Evolutionary conservation across 2,113 vertebrate genomes (phyloP), one percentile per base, ranked within the genome.

Genomic region (Lontra canadensis): DNA sequence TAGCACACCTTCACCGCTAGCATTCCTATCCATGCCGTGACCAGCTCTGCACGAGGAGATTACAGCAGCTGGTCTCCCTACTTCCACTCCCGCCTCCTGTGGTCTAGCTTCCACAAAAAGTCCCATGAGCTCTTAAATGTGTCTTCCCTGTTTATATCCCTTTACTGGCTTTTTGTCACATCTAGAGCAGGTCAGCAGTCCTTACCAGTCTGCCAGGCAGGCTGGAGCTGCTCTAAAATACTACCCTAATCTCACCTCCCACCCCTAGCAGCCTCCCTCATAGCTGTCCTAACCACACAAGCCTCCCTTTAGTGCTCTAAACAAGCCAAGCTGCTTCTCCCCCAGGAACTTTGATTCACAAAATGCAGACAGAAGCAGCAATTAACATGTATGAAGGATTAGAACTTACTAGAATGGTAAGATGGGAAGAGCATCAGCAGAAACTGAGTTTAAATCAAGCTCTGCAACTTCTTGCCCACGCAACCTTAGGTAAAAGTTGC

Each of bases 11-110:
- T 61, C 36, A 57, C 47, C 26, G 31, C 11, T 1, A 44, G 65
- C 34, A 17, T 71, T 47, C 31, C 10, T 7, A 34, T 1, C 26
- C 39, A 31, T 0, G 31, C 21, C 63, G 14, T 2, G 1, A 5
- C 0, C 25, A 15, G 10, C 52, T 71, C 39, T 55, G 42, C 44
- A 11, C 1, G 5, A 39, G 44, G 13, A 73, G 44, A 61, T 4
- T 1, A 17, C 0, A 52, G 17, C 6, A 42, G 74, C 79, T 42
- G 11, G 6, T 20, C 57, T 65, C 21, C 65, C 39, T 6, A 11
- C n/a, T n/a, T 17, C 15, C 76, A 5, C 17, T 57, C 18, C 3
- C n/a, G 34, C 14, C 34, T 42, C n/a, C 52, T 0, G 7, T 4
- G 29, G 36, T 34, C 63, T 52, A 20, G 26, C 47, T 42, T n/a